Evolutionary conservation across 2,888 invertebrate species (phyloP), one percentile per base, ranked within the genome.

Genomic region (Drosophila antonietae): DNA sequence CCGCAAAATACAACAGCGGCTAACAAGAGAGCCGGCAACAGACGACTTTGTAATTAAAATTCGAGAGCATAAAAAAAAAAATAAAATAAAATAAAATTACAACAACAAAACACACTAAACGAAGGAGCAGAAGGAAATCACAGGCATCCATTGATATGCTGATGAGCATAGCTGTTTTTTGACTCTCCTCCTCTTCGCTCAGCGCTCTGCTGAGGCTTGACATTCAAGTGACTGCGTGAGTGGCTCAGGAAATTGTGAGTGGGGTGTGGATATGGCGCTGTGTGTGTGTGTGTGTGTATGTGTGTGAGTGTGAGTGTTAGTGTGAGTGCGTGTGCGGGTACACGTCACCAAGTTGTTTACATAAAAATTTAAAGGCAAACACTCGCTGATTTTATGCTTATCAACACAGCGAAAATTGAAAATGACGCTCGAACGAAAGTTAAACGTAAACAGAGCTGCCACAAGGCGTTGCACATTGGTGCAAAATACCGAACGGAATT

Each of bases 281-380:
- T 37, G 35, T 53, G 47, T 35, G 41, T 63, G 28, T 20, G 20
- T 18, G 49, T 28, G 53, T 23, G 33, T 57, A 23, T 20, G 20
- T 20, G 20, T 20, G 20, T 1, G 20, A 20, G 20, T 20, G 20
- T 15, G 9, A 3, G 49, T 18, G n/a, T 15, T 31, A 39, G 23
- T 33, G 56, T 18, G 51, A 14, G 52, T 37, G 28, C 47, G 31
- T 43, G 35, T 51, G 65, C 43, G 41, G 20, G 12, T n/a, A 53
- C 73, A 51, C 33, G 61, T 56, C 53, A 59, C 52, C 60, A 57
- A 61, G 65, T 59, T 87, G 87, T 81, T 83, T 87, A 83, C 82
- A 84, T 78, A 81, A 55, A 85, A 88, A 88, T 88, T 88, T 88
- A 88, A 88, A 88, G 80, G 53, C 73, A 75, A 84, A 81, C 74